Conservation (phyloP, 2,888 invertebrate species). For the Stramonita haemastoma region DNA sequence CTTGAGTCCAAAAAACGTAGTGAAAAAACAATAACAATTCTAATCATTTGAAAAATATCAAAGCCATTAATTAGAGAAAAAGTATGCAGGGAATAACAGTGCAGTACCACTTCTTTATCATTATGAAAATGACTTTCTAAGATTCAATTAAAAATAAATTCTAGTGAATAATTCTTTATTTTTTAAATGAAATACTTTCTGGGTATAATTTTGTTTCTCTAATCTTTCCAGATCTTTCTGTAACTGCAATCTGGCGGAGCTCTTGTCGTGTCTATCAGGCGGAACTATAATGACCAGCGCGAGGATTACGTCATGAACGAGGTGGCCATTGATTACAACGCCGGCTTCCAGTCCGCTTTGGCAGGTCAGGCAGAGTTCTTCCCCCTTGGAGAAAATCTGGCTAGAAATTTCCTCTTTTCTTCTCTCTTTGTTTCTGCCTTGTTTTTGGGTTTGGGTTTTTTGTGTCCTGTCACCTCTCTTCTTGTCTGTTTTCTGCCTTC, state of each 20-base stretch:
- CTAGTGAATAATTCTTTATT: too few relatives aligned
- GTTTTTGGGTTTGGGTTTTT: too few relatives aligned
- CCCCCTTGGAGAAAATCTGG: background rate
- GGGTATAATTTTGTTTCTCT: background rate
- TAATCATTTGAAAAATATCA: too few relatives aligned
- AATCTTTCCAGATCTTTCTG: background rate
- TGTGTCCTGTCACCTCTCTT: background rate
- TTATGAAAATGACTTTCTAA: too few relatives aligned
- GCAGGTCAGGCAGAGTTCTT: slow-evolving; percentile 56
- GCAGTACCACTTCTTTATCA: too few relatives aligned
- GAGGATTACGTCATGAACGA: slow-evolving; percentile 63
- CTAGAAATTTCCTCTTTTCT: background rate
- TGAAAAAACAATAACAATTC: too few relatives aligned
- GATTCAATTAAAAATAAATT: too few relatives aligned
- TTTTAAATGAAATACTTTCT: too few relatives aligned
- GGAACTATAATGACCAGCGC: slow-evolving; percentile 62
- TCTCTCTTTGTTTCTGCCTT: background rate
- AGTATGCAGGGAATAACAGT: too few relatives aligned
- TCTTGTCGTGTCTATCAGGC: slow-evolving; percentile 62
- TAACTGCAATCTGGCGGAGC: slow-evolving; percentile 56
- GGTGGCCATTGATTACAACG: slow-evolving; percentile 67
- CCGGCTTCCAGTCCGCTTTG: slow-evolving; percentile 67
- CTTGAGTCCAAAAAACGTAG: too few relatives aligned
- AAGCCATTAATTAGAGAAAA: too few relatives aligned
- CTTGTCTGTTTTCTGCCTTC: background rate